These are phyloP conservation scores for Platichthys flesus DNA, from an alignment of 2,113 vertebrate species.

Conservation along the genomic window DNA sequence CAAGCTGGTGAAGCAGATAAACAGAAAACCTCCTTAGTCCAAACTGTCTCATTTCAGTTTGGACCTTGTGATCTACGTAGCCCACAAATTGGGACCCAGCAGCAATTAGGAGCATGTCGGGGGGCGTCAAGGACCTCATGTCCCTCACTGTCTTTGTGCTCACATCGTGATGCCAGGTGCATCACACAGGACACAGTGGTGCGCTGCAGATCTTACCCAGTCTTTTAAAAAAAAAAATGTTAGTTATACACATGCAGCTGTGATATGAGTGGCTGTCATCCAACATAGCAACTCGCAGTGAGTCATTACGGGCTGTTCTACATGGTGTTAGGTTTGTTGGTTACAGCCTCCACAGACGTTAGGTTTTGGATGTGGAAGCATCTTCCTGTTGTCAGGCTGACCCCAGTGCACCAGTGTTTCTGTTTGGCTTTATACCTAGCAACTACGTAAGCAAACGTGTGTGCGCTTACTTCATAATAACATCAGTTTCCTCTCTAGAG, in stretches of 20 bases:
- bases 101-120: too few species aligned
- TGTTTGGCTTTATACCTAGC: conserved; percentile 1
- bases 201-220: too few species aligned
- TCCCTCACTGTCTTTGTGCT: too few species aligned
- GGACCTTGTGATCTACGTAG: too few species aligned
- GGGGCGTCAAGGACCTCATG: too few species aligned
- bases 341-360: not conserved
- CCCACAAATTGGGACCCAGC: too few species aligned
- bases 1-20: too few species aligned
- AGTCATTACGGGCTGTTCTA: not conserved
- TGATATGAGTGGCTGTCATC: not conserved
- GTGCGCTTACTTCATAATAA: not conserved
- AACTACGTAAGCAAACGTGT: conserved; percentile 2
- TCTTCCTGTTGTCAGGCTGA: not conserved
- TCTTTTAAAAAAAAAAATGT: not conserved
- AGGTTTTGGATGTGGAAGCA: too few species aligned
- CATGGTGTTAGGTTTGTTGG: not conserved
- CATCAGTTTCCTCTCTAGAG: not conserved
- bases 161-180: too few species aligned
- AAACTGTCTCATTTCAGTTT: too few species aligned
- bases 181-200: too few species aligned
- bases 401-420: not conserved
- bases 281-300: not conserved
- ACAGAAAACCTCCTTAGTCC: too few species aligned
- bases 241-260: not conserved